Conservation (phyloP, 2,113 vertebrate genomes). For the Engraulis encrasicolus region DNA sequence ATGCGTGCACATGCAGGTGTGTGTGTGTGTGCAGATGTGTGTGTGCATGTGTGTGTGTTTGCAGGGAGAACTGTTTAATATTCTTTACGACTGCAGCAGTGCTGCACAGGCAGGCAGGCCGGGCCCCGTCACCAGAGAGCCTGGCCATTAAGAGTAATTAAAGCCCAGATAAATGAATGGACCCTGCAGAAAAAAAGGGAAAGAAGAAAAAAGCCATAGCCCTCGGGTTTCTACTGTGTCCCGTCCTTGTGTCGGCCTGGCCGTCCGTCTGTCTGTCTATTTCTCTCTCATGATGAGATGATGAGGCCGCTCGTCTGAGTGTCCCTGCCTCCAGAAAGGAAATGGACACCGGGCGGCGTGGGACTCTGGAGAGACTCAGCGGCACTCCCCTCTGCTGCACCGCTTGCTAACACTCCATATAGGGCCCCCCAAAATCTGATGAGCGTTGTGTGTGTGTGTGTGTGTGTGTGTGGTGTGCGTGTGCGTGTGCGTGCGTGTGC, state of each 20-base stretch:
- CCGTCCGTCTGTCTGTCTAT: too few species aligned
- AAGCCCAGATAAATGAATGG: slow-evolving; percentile 15
- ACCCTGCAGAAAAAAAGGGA: not conserved
- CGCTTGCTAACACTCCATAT: too few species aligned
- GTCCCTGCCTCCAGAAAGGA: not conserved
- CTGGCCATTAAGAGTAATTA: not conserved
- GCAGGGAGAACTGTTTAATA: not conserved
- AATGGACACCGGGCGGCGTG: not conserved
- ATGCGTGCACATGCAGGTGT: not conserved
- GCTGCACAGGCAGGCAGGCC: too few species aligned
- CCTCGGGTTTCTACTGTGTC: not conserved
- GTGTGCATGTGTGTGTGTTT: not conserved
- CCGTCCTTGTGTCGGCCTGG: too few species aligned
- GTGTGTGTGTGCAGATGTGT: not conserved
- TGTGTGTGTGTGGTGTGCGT: too few species aligned
- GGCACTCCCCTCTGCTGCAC: not conserved
- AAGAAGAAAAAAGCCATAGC: not conserved
- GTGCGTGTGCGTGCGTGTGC: too few species aligned
- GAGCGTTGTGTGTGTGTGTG: not conserved
- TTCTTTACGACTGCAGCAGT: not conserved
- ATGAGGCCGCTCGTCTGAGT: slow-evolving; percentile 4
- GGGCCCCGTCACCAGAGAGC: not conserved
- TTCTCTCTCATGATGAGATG: not conserved
- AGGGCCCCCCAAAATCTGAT: slow-evolving; percentile 36
- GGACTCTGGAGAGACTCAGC: not conserved